A percentile compares a stretch with the other conserved stretches of the same genome.
phyloP scores from a whole-genome alignment of 1,140 invertebrate genomes.

The Ceratosolen solmsi region DNA sequence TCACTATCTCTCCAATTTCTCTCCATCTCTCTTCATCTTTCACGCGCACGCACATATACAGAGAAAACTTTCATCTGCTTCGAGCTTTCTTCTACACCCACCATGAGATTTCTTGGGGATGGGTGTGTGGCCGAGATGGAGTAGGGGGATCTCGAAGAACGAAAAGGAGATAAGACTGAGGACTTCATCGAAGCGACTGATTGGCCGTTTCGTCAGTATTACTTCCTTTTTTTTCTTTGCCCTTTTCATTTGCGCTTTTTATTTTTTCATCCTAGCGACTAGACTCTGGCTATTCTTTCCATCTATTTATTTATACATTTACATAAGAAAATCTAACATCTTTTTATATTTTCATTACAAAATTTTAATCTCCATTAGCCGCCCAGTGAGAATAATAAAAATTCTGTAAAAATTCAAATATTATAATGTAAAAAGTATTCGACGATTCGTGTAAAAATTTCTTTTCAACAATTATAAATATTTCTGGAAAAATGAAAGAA shows the following conservation, averaged over 20 bases:
- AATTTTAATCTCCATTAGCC: background rate
- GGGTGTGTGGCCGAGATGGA: background rate
- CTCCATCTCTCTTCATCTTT: slow-evolving; percentile 29
- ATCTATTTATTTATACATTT: background rate
- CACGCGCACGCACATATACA: no score
- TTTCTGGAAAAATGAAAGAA: no score
- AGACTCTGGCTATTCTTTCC: background rate
- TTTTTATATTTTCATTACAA: slow-evolving; percentile 19
- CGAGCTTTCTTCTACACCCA: background rate
- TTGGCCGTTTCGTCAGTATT: slow-evolving; percentile 64
- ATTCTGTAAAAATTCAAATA: background rate
- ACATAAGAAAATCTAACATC: background rate
- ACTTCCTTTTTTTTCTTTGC: slow-evolving; percentile 4
- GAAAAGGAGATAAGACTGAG: slow-evolving; percentile 61
- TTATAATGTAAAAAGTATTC: background rate
- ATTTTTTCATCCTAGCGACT: slow-evolving; percentile 14
- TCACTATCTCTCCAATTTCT: slow-evolving; percentile 43
- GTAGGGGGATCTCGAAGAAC: slow-evolving; percentile 1
- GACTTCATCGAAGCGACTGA: slow-evolving; percentile 66
- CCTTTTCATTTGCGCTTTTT: slow-evolving; percentile 6
- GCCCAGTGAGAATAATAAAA: background rate
- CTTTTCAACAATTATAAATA: no score
- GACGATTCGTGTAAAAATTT: no score
- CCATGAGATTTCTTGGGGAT: slow-evolving; percentile 13
- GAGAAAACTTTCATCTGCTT: slow-evolving; percentile 34